These are phyloP conservation scores for Pipra filicauda DNA, from an alignment of 2,113 vertebrate species.

Conservation along the genomic window DNA sequence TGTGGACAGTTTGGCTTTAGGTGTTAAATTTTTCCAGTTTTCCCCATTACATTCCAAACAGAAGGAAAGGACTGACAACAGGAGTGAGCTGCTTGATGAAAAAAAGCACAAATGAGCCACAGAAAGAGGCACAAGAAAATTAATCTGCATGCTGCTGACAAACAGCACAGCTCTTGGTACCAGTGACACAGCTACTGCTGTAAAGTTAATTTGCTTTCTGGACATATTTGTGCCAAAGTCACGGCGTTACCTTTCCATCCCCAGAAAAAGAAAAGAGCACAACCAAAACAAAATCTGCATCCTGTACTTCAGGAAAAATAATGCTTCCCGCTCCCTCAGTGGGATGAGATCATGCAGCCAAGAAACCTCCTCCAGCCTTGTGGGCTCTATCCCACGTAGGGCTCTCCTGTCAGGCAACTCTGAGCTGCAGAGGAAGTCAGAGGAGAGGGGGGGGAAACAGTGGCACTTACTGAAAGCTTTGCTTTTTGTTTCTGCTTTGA, in stretches of 20 bases:
- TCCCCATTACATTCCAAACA: not conserved
- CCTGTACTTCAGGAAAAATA: constrained; percentile 73
- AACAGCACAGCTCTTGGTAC: not conserved
- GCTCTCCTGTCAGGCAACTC: constrained; percentile 57
- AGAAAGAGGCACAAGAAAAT: not conserved
- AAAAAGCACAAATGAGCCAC: not conserved
- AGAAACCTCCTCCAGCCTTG: constrained; percentile 48
- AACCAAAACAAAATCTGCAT: constrained; percentile 72
- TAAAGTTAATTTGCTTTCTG: not conserved
- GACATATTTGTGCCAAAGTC: not conserved
- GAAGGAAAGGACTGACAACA: not conserved
- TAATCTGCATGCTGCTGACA: not conserved
- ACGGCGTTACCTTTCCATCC: constrained; percentile 26
- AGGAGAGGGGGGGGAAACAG: constrained; percentile 67
- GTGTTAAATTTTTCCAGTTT: not conserved
- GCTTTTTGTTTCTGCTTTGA: constrained; percentile 56
- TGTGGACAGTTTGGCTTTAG: not conserved
- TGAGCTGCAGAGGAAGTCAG: constrained; percentile 61
- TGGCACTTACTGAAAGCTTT: constrained; percentile 64
- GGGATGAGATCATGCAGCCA: constrained; percentile 60
- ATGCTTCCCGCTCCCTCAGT: constrained; percentile 54
- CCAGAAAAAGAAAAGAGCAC: constrained; percentile 1
- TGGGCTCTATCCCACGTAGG: constrained; percentile 12
- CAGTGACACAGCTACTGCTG: not conserved
- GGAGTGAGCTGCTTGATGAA: not conserved